phyloP scores from a whole-genome alignment of 1,140 invertebrate genomes.

The Cydia splendana region DNA sequence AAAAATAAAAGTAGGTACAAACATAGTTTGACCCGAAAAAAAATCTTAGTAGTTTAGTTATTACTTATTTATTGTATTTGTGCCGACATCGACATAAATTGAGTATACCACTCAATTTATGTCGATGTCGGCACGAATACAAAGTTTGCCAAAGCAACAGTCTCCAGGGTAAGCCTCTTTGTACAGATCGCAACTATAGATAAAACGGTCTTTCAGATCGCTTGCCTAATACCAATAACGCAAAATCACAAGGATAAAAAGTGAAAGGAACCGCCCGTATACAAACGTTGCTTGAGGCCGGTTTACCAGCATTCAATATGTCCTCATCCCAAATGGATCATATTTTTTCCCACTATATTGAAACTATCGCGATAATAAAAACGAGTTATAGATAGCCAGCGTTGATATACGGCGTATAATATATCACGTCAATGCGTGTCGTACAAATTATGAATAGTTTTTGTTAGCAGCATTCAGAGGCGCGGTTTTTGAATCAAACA shows the following conservation, averaged over 20 bases:
- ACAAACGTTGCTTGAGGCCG: constrained; percentile 13
- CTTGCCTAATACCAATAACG: constrained; percentile 23
- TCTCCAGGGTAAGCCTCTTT: neutral
- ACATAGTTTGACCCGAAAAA: neutral
- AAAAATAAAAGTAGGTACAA: too few species aligned
- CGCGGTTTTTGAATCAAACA: neutral
- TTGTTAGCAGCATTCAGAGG: neutral
- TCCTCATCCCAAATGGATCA: constrained; percentile 51
- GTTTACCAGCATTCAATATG: constrained; percentile 51
- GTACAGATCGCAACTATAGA: constrained; percentile 15
- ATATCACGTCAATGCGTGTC: constrained; percentile 56
- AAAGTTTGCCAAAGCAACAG: neutral
- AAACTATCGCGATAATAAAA: constrained; percentile 58
- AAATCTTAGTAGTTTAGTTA: neutral
- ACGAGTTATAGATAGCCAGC: constrained; percentile 47
- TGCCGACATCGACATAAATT: neutral
- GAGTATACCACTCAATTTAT: neutral
- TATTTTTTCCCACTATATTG: constrained; percentile 48
- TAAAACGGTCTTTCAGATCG: constrained; percentile 17
- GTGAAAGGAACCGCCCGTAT: constrained; percentile 9
- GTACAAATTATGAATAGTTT: constrained; percentile 55
- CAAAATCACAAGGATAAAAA: constrained; percentile 19
- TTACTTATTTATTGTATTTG: neutral
- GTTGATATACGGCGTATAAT: constrained; percentile 49
- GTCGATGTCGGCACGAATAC: neutral